Evolutionary conservation across 2,888 invertebrate species (phyloP).

Genomic region (Epinotia demarniana): DNA sequence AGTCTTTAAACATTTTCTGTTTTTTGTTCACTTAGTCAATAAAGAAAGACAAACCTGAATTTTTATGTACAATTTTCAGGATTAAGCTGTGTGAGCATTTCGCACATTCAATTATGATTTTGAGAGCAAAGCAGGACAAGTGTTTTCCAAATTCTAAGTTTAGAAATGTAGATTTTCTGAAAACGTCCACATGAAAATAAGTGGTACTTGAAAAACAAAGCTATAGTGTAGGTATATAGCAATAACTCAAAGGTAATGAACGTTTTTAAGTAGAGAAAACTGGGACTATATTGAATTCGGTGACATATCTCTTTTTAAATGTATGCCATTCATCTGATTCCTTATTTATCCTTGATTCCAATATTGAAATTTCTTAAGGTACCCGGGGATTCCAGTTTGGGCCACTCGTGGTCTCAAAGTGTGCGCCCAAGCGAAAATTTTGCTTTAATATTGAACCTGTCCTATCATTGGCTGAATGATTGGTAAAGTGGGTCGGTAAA

Average conservation of each 20-base stretch:
- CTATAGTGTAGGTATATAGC: no score
- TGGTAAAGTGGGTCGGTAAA: neutral
- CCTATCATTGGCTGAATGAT: neutral
- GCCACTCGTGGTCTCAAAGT: constrained; percentile 19
- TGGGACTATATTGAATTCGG: neutral
- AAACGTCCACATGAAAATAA: no score
- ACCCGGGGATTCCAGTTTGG: constrained; percentile 12
- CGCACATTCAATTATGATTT: no score
- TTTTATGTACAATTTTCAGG: no score
- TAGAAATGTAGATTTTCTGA: no score
- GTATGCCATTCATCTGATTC: neutral
- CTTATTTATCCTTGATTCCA: constrained; percentile 18
- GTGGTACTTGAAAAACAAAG: no score
- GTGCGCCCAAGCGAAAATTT: constrained; percentile 4
- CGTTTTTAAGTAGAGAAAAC: neutral
- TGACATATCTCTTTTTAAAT: neutral
- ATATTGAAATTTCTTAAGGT: neutral
- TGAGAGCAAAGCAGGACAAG: no score
- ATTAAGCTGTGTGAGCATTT: no score
- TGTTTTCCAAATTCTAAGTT: no score
- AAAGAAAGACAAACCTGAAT: no score
- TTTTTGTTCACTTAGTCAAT: no score
- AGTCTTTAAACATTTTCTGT: no score
- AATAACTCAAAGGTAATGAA: neutral
- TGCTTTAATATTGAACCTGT: neutral